Evolutionary conservation across 2,888 invertebrate genomes (phyloP).

Genomic region (Anodontia alba): DNA sequence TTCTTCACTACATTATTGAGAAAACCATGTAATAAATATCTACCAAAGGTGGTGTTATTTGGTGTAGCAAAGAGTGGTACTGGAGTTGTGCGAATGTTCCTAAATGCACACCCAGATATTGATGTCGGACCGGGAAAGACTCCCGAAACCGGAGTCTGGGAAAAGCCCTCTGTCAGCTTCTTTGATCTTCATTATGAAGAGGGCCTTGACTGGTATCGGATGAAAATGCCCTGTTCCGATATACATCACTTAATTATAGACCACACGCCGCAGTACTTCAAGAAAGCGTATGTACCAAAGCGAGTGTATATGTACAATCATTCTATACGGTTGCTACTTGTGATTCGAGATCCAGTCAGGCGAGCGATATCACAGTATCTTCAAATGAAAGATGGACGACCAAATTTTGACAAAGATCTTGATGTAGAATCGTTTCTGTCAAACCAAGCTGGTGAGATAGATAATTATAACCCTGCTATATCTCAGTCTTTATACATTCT

Average conservation of each 20-base stretch:
- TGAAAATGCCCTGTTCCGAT: neutral
- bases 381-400: neutral
- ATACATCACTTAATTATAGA: neutral
- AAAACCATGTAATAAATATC: neutral
- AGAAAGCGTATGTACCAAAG: neutral
- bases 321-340: neutral
- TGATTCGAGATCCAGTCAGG: neutral
- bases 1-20: neutral
- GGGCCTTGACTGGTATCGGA: neutral
- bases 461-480: neutral
- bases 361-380: neutral
- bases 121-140: neutral
- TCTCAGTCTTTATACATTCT: neutral
- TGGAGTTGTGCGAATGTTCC: neutral
- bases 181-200: neutral
- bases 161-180: too few species aligned
- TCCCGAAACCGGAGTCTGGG: neutral
- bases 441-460: neutral
- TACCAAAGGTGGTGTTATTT: neutral
- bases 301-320: neutral
- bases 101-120: neutral
- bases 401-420: neutral
- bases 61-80: neutral
- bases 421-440: neutral
- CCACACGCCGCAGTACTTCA: neutral